These are phyloP conservation scores for Onychomys torridus DNA, from an alignment of 2,797 vertebrate genomes.

Conservation along the genomic window DNA sequence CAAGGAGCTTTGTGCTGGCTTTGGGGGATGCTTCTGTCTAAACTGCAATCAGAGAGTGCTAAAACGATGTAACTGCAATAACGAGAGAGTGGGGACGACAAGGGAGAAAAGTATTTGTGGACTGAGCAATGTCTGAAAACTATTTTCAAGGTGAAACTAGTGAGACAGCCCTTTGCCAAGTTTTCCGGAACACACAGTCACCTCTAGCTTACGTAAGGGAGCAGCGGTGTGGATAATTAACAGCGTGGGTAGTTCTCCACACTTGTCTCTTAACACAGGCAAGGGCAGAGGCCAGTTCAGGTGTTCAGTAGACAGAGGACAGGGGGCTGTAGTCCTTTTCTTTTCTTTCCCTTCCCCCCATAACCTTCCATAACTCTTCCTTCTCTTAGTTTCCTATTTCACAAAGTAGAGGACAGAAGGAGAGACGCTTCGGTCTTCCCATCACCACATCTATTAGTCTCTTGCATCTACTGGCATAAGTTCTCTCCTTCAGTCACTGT, in stretches of 20 bases:
- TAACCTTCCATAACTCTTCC: not conserved
- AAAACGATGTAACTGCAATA: not conserved
- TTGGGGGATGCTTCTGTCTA: not conserved
- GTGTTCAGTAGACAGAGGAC: not conserved
- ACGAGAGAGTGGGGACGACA: not conserved
- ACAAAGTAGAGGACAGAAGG: not conserved
- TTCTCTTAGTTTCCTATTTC: slow-evolving; percentile 40
- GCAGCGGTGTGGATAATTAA: slow-evolving; percentile 73
- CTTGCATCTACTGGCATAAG: fast-evolving
- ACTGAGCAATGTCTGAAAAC: slow-evolving; percentile 57
- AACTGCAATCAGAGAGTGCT: slow-evolving; percentile 1
- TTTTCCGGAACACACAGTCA: slow-evolving; percentile 51
- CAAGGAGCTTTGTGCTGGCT: not conserved
- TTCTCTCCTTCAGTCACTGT: not conserved
- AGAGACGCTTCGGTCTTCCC: not conserved
- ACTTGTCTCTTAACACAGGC: slow-evolving; percentile 16
- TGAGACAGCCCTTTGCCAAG: slow-evolving; percentile 36
- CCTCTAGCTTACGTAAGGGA: slow-evolving; percentile 35
- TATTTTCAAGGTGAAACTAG: slow-evolving; percentile 74
- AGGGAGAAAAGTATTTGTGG: not conserved
- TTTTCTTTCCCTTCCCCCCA: not conserved
- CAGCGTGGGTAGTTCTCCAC: not conserved
- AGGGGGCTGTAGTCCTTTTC: not conserved
- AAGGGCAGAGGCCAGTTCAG: not conserved
- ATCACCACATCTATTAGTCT: not conserved